Evolutionary conservation across 2,888 invertebrate species (phyloP), one percentile per base, ranked within the genome.

Genomic region (Drosophila algonquin): DNA sequence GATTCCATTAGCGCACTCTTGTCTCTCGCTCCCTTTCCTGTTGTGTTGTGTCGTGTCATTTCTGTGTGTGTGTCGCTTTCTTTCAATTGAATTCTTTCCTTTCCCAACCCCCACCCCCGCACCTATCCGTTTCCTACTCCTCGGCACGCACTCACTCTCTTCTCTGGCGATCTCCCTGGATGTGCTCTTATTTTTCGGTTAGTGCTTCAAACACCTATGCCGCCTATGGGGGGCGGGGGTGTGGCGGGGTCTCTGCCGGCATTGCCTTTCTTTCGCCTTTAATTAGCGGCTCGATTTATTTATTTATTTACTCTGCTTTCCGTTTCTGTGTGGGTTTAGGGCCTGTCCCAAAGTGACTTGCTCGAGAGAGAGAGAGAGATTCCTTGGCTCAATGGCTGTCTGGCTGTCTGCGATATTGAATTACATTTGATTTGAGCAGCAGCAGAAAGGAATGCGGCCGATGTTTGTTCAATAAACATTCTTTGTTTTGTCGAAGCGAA

Each of bases 221-320:
- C 72, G 73, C 72, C 72, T 62, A 24, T 5, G 24, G 21, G 21
- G 21, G 21, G 18, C 18, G 18, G 21, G n/a, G n/a, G n/a, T n/a
- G n/a, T n/a, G 21, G 21, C 21, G 21, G 24, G 24, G 24, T 24
- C 24, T 24, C 24, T 24, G 24, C 24, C 24, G 24, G 4, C 24
- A 21, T 21, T 21, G 24, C 35, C 30, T 30, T 30, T 21, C 56
- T 57, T 54, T 63, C 73, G 84, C 78, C 84, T 86, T 84, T 84
- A 85, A 85, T 85, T 85, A 85, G 87, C 86, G 80, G 81, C 62
- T 76, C 86, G 76, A 85, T 85, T 87, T 85, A 87, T 87, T 85
- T 87, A 87, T 87, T 85, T 87, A 81, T 83, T 76, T 77, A 74
- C 74, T 76, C 76, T 62, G 74, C 73, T 75, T 72, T 21, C 0